A percentile compares a stretch with the other conserved stretches of the same genome.
These are phyloP conservation scores for Tubulanus polymorphus DNA, from an alignment of 2,888 invertebrate genomes.

Conservation along the genomic window DNA sequence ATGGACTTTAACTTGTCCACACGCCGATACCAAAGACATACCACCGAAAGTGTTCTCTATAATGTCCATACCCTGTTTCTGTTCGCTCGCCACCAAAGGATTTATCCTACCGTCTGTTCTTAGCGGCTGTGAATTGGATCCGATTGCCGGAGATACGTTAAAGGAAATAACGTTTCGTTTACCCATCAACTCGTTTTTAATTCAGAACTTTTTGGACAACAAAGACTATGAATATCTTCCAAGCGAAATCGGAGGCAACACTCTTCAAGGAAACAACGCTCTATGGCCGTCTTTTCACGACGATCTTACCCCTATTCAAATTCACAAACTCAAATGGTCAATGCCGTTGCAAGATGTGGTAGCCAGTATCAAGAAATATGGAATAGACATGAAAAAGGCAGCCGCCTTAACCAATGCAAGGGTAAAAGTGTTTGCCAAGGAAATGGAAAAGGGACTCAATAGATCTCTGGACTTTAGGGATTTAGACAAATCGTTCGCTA, in stretches of 20 bases:
- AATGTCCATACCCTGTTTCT: not conserved
- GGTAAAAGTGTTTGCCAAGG: not conserved
- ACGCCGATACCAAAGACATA: not conserved
- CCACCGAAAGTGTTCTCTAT: not conserved
- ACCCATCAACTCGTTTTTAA: not conserved
- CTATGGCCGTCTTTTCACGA: not conserved
- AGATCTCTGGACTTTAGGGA: not conserved
- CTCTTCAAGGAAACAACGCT: not conserved
- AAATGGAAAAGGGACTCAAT: not conserved
- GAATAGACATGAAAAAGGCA: not conserved
- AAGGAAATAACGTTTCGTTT: not conserved
- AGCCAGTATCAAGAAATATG: not conserved
- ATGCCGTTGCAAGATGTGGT: not conserved
- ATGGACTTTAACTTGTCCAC: not conserved
- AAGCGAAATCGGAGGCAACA: not conserved
- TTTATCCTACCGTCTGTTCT: not conserved
- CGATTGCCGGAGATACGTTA: not conserved
- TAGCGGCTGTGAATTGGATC: conserved; percentile 1
- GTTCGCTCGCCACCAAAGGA: not conserved
- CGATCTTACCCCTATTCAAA: not conserved
- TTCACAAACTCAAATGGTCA: not conserved
- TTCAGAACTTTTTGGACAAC: not conserved
- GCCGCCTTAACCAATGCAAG: not conserved
- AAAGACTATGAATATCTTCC: not conserved
- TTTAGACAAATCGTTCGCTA: not conserved